Base-by-base conservation (phyloP, 2,113 vertebrate species). In the Calyptommatus sinebrachiatus region DNA sequence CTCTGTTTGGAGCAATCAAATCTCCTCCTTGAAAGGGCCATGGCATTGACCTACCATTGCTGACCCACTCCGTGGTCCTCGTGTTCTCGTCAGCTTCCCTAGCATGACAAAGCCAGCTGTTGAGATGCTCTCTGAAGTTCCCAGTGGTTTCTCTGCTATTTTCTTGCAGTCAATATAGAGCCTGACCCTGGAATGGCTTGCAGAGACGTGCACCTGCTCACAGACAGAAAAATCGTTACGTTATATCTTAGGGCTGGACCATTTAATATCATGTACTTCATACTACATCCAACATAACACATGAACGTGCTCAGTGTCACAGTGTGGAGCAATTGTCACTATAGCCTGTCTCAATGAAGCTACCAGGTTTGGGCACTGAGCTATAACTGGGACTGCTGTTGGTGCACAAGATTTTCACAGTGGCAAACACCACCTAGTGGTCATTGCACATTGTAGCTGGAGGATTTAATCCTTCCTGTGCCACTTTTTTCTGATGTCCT, bases 111-210 rank as follows among this genome's bases (percentile, higher is more conserved):
- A 98, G 26, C 97, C 96, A 0, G 96, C 87, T 0, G 90, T 94
- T 0, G 97, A 96, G 6, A 97, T 68, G 78, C 80, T 94, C 67
- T 96, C 96, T 0, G 96, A 24, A 0, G 93, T 94, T 20, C 92
- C 94, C 5, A 95, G 88, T 0, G 95, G 89, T 74, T 95, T 95
- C 90, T 99, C 97, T 0, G 96, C 95, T 66, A 97, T 95, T 62
- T 90, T 95, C 93, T 93, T 95, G 66, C 98, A 99, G 92, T 99
- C 98, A 90, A 99, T 92, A 0, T 95, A 97, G 61, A 99, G 94
- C 18, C 91, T 94, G 74, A 98, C 92, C 69, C 91, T 95, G 86
- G 94, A 94, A 89, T 87, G 96, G 87, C 95, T 97, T 88, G 99
- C 93, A 0, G 96, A 96, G 87, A 99, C 87, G 0, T 98, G 98